A percentile compares a stretch with the other conserved stretches of the same genome.
phyloP scores from a whole-genome alignment of 2,797 vertebrate species.

The Mormyrus hasselquistii region DNA sequence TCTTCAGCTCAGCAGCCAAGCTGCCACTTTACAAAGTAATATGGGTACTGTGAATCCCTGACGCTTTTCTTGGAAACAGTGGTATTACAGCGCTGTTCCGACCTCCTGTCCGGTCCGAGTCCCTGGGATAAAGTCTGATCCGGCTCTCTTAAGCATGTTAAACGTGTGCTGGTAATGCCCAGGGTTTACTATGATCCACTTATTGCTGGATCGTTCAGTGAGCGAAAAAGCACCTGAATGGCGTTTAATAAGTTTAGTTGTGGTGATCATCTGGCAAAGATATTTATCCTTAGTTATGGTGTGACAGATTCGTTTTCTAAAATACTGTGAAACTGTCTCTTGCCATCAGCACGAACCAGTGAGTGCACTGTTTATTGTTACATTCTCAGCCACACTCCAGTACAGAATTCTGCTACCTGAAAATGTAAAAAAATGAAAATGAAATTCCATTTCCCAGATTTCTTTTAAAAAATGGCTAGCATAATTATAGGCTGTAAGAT shows the following conservation, averaged over 20 bases:
- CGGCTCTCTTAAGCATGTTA: background rate
- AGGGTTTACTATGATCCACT: constrained; percentile 1
- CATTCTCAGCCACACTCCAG: background rate
- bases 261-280: background rate
- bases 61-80: constrained; percentile 40
- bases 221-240: background rate
- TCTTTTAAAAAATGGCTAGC: background rate
- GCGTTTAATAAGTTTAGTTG: background rate
- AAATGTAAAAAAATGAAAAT: background rate
- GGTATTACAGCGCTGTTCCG: background rate
- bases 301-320: background rate
- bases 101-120: background rate
- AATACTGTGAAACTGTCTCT: background rate
- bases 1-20: background rate
- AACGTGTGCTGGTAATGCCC: background rate
- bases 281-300: background rate
- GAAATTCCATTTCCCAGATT: background rate
- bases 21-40: background rate
- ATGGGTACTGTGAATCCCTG: constrained; percentile 35
- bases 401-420: background rate
- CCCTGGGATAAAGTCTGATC: background rate
- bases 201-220: background rate
- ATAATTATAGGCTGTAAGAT: background rate
- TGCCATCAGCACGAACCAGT: background rate
- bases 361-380: background rate